Evolutionary conservation across 2,888 invertebrate species (phyloP).

Genomic region (Drosophila incognita): DNA sequence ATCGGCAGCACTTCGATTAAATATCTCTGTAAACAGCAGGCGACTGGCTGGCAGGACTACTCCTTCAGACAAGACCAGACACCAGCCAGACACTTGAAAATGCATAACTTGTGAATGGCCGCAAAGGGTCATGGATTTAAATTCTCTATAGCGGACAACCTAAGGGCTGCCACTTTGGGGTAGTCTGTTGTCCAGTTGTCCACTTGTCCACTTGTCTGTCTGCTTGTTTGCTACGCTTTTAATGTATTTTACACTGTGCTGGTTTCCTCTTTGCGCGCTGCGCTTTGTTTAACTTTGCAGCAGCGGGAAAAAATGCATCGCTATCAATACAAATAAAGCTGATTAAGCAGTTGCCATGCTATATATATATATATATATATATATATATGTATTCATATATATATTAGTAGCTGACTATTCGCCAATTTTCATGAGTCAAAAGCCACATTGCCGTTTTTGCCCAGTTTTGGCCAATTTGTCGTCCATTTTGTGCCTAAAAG

Average conservation of each 20-base stretch:
- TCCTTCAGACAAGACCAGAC: slow-evolving; percentile 33
- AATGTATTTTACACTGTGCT: slow-evolving; percentile 74
- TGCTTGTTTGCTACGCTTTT: slow-evolving; percentile 72
- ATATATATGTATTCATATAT: background rate
- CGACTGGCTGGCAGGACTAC: slow-evolving; percentile 25
- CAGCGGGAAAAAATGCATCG: slow-evolving; percentile 64
- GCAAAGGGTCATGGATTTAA: slow-evolving; percentile 36
- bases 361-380: background rate
- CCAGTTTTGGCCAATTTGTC: slow-evolving; percentile 50
- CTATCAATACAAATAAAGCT: slow-evolving; percentile 76
- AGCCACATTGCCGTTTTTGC: slow-evolving; percentile 42
- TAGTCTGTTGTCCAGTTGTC: background rate
- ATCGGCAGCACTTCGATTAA: slow-evolving; percentile 69
- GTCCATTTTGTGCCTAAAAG: slow-evolving; percentile 42
- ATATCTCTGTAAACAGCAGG: slow-evolving; percentile 74
- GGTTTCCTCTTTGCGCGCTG: slow-evolving; percentile 45
- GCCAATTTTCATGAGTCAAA: slow-evolving; percentile 12
- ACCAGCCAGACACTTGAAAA: slow-evolving; percentile 66
- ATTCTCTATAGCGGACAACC: slow-evolving; percentile 31
- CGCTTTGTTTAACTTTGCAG: slow-evolving; percentile 50
- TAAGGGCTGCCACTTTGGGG: slow-evolving; percentile 4
- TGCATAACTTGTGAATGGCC: slow-evolving; percentile 69
- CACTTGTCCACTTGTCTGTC: slow-evolving; percentile 17
- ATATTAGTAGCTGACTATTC: background rate
- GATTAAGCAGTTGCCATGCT: slow-evolving; percentile 65